phyloP scores from a whole-genome alignment of 30 jellyfish, hydroid and myxozoan genomes.

The Hydractinia echinata region DNA sequence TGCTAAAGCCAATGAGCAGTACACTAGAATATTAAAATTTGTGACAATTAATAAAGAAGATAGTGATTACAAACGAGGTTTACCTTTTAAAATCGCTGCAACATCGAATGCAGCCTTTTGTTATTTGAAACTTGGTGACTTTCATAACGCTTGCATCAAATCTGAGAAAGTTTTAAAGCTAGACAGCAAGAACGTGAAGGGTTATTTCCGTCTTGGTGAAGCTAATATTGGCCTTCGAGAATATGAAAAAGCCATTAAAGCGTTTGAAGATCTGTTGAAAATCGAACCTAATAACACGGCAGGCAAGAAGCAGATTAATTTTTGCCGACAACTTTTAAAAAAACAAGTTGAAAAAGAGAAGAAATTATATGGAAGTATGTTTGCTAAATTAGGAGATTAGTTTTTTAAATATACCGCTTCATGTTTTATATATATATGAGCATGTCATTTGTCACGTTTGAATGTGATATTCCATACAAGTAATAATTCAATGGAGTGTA shows the following conservation, averaged over 20 bases:
- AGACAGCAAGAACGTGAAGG: slow-evolving; percentile 64
- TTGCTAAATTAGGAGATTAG: slow-evolving; percentile 14
- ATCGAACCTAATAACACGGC: slow-evolving; percentile 69
- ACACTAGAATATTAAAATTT: slow-evolving; percentile 45
- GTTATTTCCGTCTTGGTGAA: slow-evolving; percentile 48
- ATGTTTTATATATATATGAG: too few relatives aligned
- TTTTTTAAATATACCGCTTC: not conserved
- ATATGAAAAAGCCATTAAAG: slow-evolving; percentile 50
- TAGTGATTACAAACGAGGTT: slow-evolving; percentile 37
- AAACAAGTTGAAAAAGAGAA: slow-evolving; percentile 53
- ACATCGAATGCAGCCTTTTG: slow-evolving; percentile 75
- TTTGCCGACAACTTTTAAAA: slow-evolving; percentile 31
- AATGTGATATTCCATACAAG: too few relatives aligned
- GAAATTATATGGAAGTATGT: slow-evolving; percentile 56
- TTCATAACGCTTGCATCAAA: slow-evolving; percentile 38
- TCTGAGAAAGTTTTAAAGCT: slow-evolving; percentile 60
- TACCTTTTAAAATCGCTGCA: slow-evolving; percentile 51
- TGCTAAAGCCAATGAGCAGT: slow-evolving; percentile 49
- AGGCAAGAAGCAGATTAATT: slow-evolving; percentile 45
- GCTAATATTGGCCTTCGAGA: slow-evolving; percentile 63
- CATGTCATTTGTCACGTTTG: too few relatives aligned
- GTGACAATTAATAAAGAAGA: slow-evolving; percentile 60
- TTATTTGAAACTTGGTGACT: slow-evolving; percentile 53
- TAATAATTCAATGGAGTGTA: too few relatives aligned
- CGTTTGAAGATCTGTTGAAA: slow-evolving; percentile 38